These are phyloP conservation scores for Cheirogaleus major DNA, from an alignment of 2,797 vertebrate genomes.

Conservation along the genomic window DNA sequence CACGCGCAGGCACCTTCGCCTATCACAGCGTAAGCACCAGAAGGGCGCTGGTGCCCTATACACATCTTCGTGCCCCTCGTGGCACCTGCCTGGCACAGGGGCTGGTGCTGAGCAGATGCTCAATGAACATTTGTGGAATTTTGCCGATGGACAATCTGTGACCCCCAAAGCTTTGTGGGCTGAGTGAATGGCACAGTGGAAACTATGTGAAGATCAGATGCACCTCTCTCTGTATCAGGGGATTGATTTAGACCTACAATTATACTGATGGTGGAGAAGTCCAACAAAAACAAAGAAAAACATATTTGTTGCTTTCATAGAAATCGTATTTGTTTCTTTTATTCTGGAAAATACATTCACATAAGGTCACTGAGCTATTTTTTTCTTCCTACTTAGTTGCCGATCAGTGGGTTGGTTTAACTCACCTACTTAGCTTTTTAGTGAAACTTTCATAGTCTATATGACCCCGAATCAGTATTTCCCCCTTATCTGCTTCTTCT, in stretches of 20 bases:
- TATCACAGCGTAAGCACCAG: not conserved
- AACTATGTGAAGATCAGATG: not conserved
- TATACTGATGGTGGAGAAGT: not conserved
- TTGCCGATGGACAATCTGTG: not conserved
- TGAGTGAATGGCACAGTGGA: not conserved
- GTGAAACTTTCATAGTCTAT: not conserved
- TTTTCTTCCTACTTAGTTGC: slow-evolving; percentile 12
- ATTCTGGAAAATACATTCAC: not conserved
- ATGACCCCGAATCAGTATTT: not conserved
- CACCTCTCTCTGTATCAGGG: slow-evolving; percentile 63
- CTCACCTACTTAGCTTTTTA: not conserved
- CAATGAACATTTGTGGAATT: not conserved
- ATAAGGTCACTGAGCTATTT: slow-evolving; percentile 14
- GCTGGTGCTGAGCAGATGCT: not conserved
- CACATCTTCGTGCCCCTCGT: not conserved
- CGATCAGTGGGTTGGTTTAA: not conserved
- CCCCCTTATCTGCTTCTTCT: not conserved
- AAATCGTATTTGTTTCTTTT: slow-evolving; percentile 37
- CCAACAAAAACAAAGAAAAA: slow-evolving; percentile 30
- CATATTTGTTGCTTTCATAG: not conserved
- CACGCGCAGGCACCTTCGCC: not conserved
- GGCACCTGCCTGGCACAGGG: not conserved
- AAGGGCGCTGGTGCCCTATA: not conserved
- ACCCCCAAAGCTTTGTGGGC: not conserved
- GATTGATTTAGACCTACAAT: slow-evolving; percentile 7